Evolutionary conservation across 2,113 vertebrate species (phyloP).

Genomic region (Campylomormyrus tamandua): DNA sequence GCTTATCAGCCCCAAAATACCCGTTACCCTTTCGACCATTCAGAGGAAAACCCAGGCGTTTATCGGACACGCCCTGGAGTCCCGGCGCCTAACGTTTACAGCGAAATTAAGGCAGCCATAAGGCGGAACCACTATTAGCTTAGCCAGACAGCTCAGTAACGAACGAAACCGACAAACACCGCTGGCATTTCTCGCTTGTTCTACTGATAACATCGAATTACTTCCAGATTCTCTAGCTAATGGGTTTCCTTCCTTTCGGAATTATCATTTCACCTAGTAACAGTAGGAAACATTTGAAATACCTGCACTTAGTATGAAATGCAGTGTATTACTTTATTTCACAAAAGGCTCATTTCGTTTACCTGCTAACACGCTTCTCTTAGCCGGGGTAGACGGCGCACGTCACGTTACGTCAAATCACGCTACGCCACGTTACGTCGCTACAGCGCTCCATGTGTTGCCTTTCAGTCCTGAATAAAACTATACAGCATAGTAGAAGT

Average conservation of each 20-base stretch:
- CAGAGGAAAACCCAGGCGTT: background rate
- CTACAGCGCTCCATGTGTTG: background rate
- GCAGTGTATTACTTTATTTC: background rate
- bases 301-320: background rate
- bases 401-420: constrained; percentile 55
- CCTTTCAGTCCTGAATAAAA: background rate
- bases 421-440: constrained; percentile 50
- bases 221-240: background rate
- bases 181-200: background rate
- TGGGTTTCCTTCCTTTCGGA: background rate
- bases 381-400: constrained; percentile 55
- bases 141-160: background rate
- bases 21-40: background rate
- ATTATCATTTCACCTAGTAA: background rate
- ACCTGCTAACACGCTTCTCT: constrained; percentile 68
- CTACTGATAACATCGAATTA: background rate
- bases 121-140: background rate
- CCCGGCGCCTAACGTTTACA: background rate
- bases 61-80: background rate
- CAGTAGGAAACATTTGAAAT: background rate
- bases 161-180: background rate
- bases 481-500: background rate
- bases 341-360: constrained; percentile 34
- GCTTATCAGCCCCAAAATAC: background rate
- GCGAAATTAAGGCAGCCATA: background rate